A percentile compares a stretch with the other conserved stretches of the same genome.
Conservation (phyloP, 2,888 invertebrate species). For the Chalcis sispes region DNA sequence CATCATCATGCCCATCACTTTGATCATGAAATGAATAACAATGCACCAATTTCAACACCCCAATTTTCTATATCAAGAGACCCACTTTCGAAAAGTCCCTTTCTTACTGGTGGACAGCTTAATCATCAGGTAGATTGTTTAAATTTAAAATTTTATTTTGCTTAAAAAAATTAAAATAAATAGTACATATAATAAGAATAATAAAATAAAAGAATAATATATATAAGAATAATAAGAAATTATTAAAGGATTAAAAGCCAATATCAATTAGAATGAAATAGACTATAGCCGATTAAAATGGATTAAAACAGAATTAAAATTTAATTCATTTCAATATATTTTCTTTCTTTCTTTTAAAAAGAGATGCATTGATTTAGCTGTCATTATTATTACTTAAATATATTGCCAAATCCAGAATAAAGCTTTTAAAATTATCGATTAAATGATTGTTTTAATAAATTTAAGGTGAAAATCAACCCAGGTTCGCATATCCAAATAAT, state of each 20-base stretch:
- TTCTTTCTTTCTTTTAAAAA: no score
- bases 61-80: slow-evolving; percentile 79
- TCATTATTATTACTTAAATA: no score
- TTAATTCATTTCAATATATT: no score
- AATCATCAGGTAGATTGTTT: slow-evolving; percentile 77
- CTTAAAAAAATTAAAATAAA: background rate
- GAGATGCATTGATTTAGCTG: no score
- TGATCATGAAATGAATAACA: slow-evolving; percentile 83
- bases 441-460: background rate
- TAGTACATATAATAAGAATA: background rate
- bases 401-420: no score
- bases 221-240: no score
- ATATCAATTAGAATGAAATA: no score
- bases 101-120: slow-evolving; percentile 82
- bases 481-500: slow-evolving; percentile 69
- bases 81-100: slow-evolving; percentile 78
- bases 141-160: background rate
- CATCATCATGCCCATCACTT: slow-evolving; percentile 91
- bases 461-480: slow-evolving; percentile 71
- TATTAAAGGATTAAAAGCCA: no score
- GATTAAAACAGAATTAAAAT: no score
- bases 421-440: no score
- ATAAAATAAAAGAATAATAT: no score
- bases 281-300: no score
- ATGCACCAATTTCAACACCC: slow-evolving; percentile 80